Evolutionary conservation across 2,888 invertebrate genomes (phyloP), one percentile per base, ranked within the genome.

Genomic region (Xanthorhoe spadicearia): DNA sequence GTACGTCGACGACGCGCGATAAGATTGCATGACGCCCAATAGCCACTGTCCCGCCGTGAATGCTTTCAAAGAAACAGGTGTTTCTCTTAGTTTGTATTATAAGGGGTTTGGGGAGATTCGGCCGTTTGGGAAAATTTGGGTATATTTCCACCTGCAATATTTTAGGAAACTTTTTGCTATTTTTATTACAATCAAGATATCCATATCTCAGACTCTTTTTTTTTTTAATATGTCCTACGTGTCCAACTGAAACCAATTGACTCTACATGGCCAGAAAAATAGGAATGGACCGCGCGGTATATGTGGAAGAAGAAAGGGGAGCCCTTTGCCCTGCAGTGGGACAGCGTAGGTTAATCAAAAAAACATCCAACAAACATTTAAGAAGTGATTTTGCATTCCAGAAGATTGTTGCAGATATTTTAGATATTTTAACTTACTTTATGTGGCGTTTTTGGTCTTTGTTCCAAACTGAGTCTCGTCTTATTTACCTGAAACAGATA

Each of bases 11-110:
- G 62, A 64, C 51, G 50, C 10, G 18, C 58, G 72, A 72, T 74
- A 70, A 71, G 71, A 68, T 71, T 62, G 53, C 65, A 38, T 66
- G 70, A 73, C 67, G 69, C 68, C 65, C 69, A 64, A 68, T 68
- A 66, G 59, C 56, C 32, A 32, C 32, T 32, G 61, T 60, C 64
- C 66, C 54, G 13, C 28, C 23, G 55, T 60, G 63, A 32, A 52
- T 46, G 10, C 13, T 15, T 19, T 49, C 56, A 46, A 54, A 28
- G n/a, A 28, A 28, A 46, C 58, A 63, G 51, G 66, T 66, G 59
- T 59, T 38, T 51, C 28, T 54, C 28, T 17, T 49, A 19, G 18
- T 32, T 46, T 66, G 23, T 58, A 50, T 56, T 53, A 61, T 52
- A 50, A 32, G 50, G 13, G 51, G 19, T 28, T 15, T 17, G 4